Evolutionary conservation across 2,113 vertebrate genomes (phyloP).

Genomic region (Oreochromis tanganicae): DNA sequence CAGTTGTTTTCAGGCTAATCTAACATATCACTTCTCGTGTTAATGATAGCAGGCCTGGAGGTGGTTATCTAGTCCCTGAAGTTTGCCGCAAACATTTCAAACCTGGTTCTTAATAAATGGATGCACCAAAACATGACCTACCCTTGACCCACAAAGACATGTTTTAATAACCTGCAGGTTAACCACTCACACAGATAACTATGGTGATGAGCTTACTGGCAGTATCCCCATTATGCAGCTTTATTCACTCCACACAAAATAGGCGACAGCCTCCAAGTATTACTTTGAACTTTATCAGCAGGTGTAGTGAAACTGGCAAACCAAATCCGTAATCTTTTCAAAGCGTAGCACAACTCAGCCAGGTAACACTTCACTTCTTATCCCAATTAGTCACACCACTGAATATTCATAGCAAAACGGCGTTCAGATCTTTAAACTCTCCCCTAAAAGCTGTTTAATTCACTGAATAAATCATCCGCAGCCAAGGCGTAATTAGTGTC

Average conservation of each 20-base stretch:
- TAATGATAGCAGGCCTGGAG: neutral
- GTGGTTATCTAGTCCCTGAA: neutral
- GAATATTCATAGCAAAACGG: constrained; percentile 31
- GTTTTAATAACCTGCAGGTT: neutral
- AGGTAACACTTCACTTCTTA: constrained; percentile 46
- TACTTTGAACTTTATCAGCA: constrained; percentile 37
- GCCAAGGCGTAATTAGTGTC: constrained; percentile 26
- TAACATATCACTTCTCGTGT: neutral
- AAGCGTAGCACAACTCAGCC: constrained; percentile 13
- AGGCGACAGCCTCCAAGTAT: neutral
- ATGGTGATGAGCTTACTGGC: neutral
- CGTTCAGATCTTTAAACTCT: constrained; percentile 31
- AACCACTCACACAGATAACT: neutral
- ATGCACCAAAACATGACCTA: neutral
- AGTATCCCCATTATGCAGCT: neutral
- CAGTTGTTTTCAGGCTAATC: neutral
- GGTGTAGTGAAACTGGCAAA: constrained; percentile 17
- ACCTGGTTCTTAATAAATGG: neutral
- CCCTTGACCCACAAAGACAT: neutral
- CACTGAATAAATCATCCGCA: constrained; percentile 44
- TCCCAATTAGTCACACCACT: constrained; percentile 52
- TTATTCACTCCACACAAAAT: neutral
- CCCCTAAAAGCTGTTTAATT: constrained; percentile 54
- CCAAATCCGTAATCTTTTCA: constrained; percentile 38
- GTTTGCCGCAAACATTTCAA: neutral